Conservation (phyloP, 2,113 vertebrate species). For the Irena cyanogastra region DNA sequence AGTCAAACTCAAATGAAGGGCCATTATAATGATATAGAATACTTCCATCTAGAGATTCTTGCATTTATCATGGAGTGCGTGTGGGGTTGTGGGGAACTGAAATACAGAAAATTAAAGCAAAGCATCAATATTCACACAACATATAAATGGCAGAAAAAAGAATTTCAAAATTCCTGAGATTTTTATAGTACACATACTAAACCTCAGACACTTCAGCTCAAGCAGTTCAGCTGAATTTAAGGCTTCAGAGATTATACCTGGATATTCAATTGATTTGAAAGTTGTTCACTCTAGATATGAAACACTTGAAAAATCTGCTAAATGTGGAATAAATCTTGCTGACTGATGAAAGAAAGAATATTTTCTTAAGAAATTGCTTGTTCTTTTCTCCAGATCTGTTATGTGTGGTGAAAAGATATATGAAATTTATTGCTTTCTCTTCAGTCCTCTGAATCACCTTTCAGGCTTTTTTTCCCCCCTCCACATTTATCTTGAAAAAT, state of each 20-base stretch:
- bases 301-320: not conserved
- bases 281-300: not conserved
- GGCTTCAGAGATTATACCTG: not conserved
- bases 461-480: fast-evolving
- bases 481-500: not conserved
- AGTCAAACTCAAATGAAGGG: not conserved
- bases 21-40: not conserved
- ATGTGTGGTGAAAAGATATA: not conserved
- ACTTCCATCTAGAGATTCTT: not conserved
- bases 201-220: not conserved
- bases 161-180: not conserved
- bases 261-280: not conserved
- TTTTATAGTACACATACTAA: not conserved
- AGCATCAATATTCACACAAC: not conserved
- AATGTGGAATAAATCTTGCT: not conserved
- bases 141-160: not conserved
- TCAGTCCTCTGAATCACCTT: not conserved
- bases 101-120: not conserved
- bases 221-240: not conserved
- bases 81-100: not conserved
- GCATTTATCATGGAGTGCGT: not conserved
- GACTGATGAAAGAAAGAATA: not conserved
- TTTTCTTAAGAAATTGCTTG: not conserved
- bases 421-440: not conserved
- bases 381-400: not conserved